Evolutionary conservation across 2,113 vertebrate species (phyloP).

Genomic region (Hippolais icterina): DNA sequence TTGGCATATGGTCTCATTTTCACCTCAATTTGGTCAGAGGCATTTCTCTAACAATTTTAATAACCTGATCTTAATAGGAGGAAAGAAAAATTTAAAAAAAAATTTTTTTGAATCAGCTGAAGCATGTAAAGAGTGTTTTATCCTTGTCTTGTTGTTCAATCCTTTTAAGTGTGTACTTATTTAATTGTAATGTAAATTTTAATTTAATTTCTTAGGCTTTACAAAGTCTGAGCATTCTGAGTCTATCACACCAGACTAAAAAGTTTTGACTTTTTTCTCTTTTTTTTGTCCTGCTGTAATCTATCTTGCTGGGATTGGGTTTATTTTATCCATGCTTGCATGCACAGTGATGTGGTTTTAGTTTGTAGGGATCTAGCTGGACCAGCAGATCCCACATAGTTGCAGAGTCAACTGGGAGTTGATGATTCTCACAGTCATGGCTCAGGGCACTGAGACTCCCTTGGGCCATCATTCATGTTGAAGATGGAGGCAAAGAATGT

Average conservation of each 20-base stretch:
- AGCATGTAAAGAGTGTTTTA: background rate
- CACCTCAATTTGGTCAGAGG: background rate
- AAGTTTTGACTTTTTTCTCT: background rate
- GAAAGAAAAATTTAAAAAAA: rapidly evolving
- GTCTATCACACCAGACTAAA: background rate
- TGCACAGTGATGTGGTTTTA: background rate
- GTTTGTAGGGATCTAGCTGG: background rate
- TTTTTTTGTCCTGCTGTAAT: background rate
- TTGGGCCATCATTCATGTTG: rapidly evolving
- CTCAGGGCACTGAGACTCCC: too few species aligned
- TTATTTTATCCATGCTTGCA: background rate
- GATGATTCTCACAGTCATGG: background rate
- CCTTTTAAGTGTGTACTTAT: background rate
- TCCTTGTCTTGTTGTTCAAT: background rate
- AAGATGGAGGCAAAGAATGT: background rate
- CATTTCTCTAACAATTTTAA: background rate
- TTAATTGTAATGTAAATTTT: background rate
- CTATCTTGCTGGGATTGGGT: background rate
- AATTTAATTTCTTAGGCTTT: background rate
- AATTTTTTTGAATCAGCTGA: background rate
- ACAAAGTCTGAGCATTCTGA: background rate
- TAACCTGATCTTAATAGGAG: rapidly evolving
- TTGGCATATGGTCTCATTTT: background rate
- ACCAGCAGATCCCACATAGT: background rate
- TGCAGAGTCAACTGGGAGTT: background rate